phyloP scores from a whole-genome alignment of 2,888 invertebrate species.

The Congeria kusceri region DNA sequence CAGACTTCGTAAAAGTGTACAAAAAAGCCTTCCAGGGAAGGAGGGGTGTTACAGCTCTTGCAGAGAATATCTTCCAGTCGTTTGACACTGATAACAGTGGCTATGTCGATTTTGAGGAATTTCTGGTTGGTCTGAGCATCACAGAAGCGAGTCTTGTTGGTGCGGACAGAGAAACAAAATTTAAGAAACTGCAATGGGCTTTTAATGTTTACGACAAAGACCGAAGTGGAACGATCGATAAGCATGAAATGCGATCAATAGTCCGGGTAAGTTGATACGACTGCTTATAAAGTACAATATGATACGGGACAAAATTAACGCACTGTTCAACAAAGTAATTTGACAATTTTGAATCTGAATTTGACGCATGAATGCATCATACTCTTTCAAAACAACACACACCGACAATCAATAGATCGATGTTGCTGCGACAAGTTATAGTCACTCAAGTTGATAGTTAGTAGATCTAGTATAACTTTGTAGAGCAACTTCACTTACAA shows the following conservation, averaged over 20 bases:
- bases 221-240: conserved; percentile 58
- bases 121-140: conserved; percentile 61
- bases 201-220: conserved; percentile 63
- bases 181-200: conserved; percentile 49
- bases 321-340: no score
- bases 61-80: conserved; percentile 50
- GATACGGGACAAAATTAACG: no score
- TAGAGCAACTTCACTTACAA: no score
- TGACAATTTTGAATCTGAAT: no score
- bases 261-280: conserved; percentile 38
- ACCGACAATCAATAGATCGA: no score
- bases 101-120: conserved; percentile 60
- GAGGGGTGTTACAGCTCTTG: conserved; percentile 22
- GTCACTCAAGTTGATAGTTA: no score
- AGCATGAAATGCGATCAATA: conserved; percentile 54
- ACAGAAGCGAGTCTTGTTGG: conserved; percentile 33
- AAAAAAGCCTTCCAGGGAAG: conserved; percentile 47
- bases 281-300: no score
- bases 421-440: no score
- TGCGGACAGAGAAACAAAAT: conserved; percentile 16
- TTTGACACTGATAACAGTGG: conserved; percentile 60
- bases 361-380: no score
- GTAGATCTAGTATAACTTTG: no score
- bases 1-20: conserved; percentile 54
- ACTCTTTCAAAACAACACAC: no score